Evolutionary conservation across 2,113 vertebrate genomes (phyloP).

Genomic region (Pelobates fuscus): DNA sequence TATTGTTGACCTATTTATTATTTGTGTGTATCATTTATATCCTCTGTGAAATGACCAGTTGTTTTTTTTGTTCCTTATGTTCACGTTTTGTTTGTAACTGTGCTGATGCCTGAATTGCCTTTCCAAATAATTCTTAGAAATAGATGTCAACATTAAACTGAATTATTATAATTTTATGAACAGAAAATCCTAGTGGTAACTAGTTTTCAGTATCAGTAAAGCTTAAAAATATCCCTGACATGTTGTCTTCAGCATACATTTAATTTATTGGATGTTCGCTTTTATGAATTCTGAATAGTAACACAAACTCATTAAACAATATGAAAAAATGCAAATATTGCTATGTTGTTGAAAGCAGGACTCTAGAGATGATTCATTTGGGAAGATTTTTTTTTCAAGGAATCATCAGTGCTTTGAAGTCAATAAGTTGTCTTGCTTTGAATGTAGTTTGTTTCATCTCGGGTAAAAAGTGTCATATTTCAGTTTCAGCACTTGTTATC

Average conservation of each 20-base stretch:
- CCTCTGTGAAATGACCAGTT: too few relatives aligned
- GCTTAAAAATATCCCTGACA: not conserved
- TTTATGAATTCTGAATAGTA: constrained; percentile 26
- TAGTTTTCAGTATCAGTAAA: not conserved
- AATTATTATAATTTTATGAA: too few relatives aligned
- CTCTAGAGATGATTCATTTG: constrained; percentile 33
- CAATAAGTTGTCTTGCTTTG: constrained; percentile 32
- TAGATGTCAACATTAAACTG: too few relatives aligned
- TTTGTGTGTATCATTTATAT: too few relatives aligned
- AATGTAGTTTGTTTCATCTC: constrained; percentile 13
- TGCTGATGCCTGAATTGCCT: too few relatives aligned
- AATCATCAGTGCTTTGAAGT: constrained; percentile 26
- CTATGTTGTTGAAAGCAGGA: constrained; percentile 5
- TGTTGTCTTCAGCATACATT: constrained; percentile 8
- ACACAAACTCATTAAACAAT: constrained; percentile 33
- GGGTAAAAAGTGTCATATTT: constrained; percentile 19
- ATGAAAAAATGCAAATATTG: constrained; percentile 12
- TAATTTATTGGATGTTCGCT: constrained; percentile 19
- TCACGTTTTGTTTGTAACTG: too few relatives aligned
- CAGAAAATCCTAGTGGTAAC: not conserved
- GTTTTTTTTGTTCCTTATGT: too few relatives aligned
- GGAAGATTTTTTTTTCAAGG: constrained; percentile 27
- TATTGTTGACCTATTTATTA: too few relatives aligned
- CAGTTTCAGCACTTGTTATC: constrained; percentile 14
- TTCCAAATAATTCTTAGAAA: too few relatives aligned